Evolutionary conservation across 92 coral and sea anemone species (phyloP).

Genomic region (Palythoa caribaeorum): DNA sequence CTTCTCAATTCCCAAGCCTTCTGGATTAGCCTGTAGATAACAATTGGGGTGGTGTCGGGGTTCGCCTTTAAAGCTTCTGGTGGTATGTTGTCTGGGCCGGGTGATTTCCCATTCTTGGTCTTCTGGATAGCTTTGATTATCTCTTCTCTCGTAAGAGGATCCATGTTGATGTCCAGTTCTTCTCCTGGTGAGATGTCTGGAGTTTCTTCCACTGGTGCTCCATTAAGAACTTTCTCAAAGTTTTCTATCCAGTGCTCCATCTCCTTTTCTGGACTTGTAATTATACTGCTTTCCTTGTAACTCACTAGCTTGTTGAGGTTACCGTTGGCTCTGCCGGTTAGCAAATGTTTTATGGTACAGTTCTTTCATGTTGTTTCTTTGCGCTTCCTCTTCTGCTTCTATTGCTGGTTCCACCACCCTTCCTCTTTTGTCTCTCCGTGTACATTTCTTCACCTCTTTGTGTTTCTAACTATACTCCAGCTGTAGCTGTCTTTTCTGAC

Average conservation of each 20-base stretch:
- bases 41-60: not conserved
- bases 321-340: not conserved
- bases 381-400: not conserved
- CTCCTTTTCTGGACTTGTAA: not conserved
- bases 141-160: not conserved
- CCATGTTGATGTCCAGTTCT: slow-evolving; percentile 13
- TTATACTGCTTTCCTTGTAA: not conserved
- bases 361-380: not conserved
- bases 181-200: slow-evolving; percentile 8
- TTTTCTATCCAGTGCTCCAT: no score
- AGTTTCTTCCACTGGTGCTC: not conserved
- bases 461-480: not conserved
- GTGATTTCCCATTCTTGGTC: not conserved
- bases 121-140: slow-evolving; percentile 7
- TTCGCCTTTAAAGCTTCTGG: slow-evolving; percentile 4
- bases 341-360: not conserved
- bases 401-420: no score
- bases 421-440: not conserved
- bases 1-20: not conserved
- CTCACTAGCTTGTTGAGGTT: not conserved
- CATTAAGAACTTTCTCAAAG: not conserved
- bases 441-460: not conserved
- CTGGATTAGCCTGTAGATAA: not conserved
- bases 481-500: not conserved
- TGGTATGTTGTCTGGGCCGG: not conserved